Evolutionary conservation across 2,797 vertebrate species (phyloP).

Genomic region (Artibeus lituratus): DNA sequence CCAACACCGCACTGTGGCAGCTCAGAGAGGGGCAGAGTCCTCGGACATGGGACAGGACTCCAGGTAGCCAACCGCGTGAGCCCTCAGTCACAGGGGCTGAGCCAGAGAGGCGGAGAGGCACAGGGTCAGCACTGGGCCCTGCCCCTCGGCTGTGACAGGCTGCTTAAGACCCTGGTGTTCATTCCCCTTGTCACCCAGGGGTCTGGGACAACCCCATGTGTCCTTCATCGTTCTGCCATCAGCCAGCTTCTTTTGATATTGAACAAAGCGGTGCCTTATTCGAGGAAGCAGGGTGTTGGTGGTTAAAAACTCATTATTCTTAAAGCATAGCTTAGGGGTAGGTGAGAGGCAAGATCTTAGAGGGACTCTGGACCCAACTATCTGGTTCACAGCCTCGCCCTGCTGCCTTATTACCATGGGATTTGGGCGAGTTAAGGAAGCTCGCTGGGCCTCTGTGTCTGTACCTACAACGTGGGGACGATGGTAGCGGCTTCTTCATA

Average conservation of each 20-base stretch:
- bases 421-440: not conserved
- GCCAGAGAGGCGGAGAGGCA: rapidly evolving
- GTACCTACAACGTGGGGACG: rapidly evolving
- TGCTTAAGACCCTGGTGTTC: not conserved
- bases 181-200: rapidly evolving
- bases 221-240: not conserved
- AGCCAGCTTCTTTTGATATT: not conserved
- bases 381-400: not conserved
- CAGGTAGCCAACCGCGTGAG: not conserved
- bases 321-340: not conserved
- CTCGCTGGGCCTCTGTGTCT: not conserved
- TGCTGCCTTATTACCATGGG: slow-evolving; percentile 13
- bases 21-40: not conserved
- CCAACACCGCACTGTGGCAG: not conserved
- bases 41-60: not conserved
- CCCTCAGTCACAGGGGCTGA: not conserved
- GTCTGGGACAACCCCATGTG: no score
- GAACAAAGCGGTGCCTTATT: not conserved
- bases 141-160: not conserved
- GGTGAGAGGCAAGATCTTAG: not conserved
- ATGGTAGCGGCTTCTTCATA: rapidly evolving
- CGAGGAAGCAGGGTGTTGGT: rapidly evolving
- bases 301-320: not conserved
- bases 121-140: not conserved
- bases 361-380: not conserved